These are phyloP conservation scores for Leucosticte australis DNA, from an alignment of 2,113 vertebrate species.

Conservation along the genomic window DNA sequence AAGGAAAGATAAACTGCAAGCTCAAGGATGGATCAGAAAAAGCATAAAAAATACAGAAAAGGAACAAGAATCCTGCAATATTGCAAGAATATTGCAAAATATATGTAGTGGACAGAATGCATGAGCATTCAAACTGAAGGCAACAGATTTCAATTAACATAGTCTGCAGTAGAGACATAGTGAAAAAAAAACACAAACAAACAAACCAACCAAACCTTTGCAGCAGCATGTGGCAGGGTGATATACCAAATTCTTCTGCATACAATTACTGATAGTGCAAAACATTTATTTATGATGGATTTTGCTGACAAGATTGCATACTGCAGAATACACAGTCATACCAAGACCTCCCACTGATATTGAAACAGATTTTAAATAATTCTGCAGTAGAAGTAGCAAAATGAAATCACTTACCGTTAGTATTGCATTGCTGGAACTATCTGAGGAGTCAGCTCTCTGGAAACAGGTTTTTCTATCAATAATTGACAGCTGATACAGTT, in stretches of 20 bases:
- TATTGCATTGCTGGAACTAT: background rate
- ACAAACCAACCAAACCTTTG: background rate
- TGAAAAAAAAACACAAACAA: background rate
- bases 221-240: background rate
- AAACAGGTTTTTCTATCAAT: slow-evolving; percentile 27
- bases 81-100: background rate
- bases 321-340: background rate
- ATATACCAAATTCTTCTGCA: background rate
- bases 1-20: background rate
- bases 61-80: background rate
- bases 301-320: background rate
- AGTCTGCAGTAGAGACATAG: background rate
- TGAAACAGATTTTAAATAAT: slow-evolving; percentile 16
- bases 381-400: background rate
- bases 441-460: background rate
- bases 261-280: background rate
- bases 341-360: background rate
- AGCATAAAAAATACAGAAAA: background rate
- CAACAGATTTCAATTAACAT: background rate
- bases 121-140: background rate
- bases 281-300: background rate
- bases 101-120: background rate
- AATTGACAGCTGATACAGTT: slow-evolving; percentile 16
- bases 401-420: background rate
- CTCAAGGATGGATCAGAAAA: background rate